Evolutionary conservation across 2,888 invertebrate species (phyloP), one percentile per base, ranked within the genome.

Genomic region (Peribatodes rhomboidaria): DNA sequence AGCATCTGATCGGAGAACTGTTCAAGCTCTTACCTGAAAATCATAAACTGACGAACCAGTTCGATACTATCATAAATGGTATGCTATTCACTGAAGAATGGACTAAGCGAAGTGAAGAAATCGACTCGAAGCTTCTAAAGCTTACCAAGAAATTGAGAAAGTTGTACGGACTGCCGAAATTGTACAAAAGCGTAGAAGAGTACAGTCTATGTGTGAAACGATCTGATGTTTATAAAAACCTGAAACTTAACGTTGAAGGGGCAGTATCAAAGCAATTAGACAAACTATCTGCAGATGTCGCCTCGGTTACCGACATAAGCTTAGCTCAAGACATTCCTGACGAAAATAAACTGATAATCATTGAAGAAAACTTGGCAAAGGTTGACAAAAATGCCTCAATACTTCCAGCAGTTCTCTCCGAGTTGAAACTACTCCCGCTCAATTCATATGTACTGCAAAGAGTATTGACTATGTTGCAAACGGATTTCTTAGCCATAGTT

Each of bases 361-460:
- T 86, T 9, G 75, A 85, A 61, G 79, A 80, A 13, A 85, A 82
- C 64, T 50, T 85, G 8, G 35, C 65, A 0, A 82, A 79, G 54
- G 50, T 74, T 2, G 49, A 71, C 10, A 72, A 80, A 49, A 76
- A 70, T 18, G 27, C 68, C 3, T 72, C 73, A 52, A 69, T 70
- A 18, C 56, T 47, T 4, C 11, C 56, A 0, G 55, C 47, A 39
- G 54, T 41, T 49, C 68, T 72, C 55, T 59, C 72, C 6, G 71
- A 67, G 27, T 53, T 90, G 76, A 75, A 94, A 77, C 76, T 95
- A 2, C 83, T 95, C 68, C 96, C 96, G 65, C 78, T 95, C 44
- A 94, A 94, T 70, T 90, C 94, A 13, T 94, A 94, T 63, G 78
- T 94, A 8, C 81, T 94, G 44, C 84, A 90, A 63, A 84, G 92